phyloP scores from a whole-genome alignment of 2,113 vertebrate genomes.

The Clarias gariepinus region DNA sequence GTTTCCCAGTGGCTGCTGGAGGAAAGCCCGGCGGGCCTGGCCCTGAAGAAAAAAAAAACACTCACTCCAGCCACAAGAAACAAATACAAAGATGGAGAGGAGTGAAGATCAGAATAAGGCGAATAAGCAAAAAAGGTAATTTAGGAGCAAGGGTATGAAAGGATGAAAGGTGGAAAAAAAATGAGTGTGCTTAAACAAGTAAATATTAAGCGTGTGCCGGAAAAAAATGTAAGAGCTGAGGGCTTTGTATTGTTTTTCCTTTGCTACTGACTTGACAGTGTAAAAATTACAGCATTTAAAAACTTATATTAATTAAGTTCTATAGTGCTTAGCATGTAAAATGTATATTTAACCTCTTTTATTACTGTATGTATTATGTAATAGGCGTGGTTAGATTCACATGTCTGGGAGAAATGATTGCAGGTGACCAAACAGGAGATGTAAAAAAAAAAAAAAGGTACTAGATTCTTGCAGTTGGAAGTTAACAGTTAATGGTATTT shows the following conservation, averaged over 20 bases:
- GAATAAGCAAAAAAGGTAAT: conserved; percentile 19
- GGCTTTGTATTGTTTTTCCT: conserved; percentile 2
- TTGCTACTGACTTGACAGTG: neutral
- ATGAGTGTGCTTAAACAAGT: neutral
- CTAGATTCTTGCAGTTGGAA: neutral
- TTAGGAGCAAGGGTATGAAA: conserved; percentile 4
- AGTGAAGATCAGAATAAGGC: neutral
- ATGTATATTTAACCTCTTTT: neutral
- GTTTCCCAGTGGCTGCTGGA: neutral
- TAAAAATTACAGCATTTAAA: neutral
- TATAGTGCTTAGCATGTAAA: neutral
- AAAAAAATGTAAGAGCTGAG: neutral
- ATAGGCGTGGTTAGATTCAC: neutral
- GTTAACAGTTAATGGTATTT: neutral
- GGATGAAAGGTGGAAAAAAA: neutral
- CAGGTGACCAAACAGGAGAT: neutral
- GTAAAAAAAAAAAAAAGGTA: neutral
- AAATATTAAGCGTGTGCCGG: neutral
- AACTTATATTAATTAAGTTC: neutral
- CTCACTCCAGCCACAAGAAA: neutral
- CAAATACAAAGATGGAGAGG: neutral
- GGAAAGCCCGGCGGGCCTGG: conserved; percentile 12
- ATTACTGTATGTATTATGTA: neutral
- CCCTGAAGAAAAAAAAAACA: neutral
- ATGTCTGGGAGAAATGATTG: neutral